Conservation (phyloP, 2,113 vertebrate genomes). For the Hemibagrus wyckioides region DNA sequence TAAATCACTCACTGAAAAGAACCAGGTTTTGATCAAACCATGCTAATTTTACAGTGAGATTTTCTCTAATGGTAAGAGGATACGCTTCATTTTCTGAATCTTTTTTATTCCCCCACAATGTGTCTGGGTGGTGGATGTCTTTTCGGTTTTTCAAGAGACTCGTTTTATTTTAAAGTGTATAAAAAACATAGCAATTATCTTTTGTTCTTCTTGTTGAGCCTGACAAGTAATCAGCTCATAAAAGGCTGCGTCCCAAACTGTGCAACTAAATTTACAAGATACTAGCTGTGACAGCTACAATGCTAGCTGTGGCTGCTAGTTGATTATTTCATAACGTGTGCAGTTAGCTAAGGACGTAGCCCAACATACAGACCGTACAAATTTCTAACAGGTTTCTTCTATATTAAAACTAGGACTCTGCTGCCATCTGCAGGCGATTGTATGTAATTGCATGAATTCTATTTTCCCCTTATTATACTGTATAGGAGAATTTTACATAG, state of each 20-base stretch:
- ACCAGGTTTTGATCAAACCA: background rate
- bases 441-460: background rate
- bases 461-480: background rate
- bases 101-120: background rate
- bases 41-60: background rate
- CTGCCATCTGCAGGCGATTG: slow-evolving; percentile 44
- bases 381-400: background rate
- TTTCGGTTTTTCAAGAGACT: slow-evolving; percentile 2
- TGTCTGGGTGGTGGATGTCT: slow-evolving; percentile 30
- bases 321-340: background rate
- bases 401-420: slow-evolving; percentile 3
- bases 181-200: background rate
- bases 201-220: background rate
- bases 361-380: background rate
- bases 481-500: background rate
- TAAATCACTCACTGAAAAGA: background rate
- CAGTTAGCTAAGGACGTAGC: background rate
- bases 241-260: background rate
- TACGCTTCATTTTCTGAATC: background rate
- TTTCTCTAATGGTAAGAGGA: no score
- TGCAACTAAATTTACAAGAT: background rate
- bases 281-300: background rate
- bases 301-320: background rate
- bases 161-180: background rate
- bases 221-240: background rate